Evolutionary conservation across 2,888 invertebrate species (phyloP), one percentile per base, ranked within the genome.

Genomic region (Acleris sparsana): DNA sequence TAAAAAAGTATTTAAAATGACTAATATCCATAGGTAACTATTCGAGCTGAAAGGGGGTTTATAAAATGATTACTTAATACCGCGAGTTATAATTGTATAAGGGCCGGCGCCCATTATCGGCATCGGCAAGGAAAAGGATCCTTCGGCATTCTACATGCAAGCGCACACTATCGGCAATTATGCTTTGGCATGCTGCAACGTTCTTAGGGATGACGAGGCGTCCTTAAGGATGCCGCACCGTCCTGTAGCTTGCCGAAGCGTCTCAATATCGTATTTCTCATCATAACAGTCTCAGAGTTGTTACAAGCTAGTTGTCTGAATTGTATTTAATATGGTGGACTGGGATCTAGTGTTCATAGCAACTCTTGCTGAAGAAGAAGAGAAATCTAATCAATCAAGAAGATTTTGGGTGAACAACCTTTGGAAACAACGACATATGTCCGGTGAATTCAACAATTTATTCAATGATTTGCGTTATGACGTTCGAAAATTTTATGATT

Each of bases 351-450:
- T 69, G 64, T 52, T 70, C 57, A 67, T 70, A 69, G 64, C 67
- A 64, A 49, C 62, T 64, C 63, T 70, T 68, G 70, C 70, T 69
- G 70, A 67, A 66, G 70, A 68, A 68, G 70, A 70, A 70, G 68
- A 70, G 64, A 64, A 66, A 69, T 62, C 64, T 70, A 70, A 69
- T 69, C 63, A 22, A 66, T 63, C 61, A 63, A 70, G 65, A 66
- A 70, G 63, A 70, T 68, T 70, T 68, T 70, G 70, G 70, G 70
- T 70, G 66, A 63, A 70, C 62, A 69, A 65, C 60, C 64, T 69
- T 63, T 69, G 69, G 70, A 70, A 68, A 60, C 60, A 68, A 68
- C 63, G 70, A 66, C 57, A 59, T 61, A 56, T 49, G 55, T 56
- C 55, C 49, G 67, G 71, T 71, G 69, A 68, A 69, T 69, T 69